These are phyloP conservation scores for Thalassophryne amazonica DNA, from an alignment of 2,797 vertebrate genomes.

Conservation along the genomic window DNA sequence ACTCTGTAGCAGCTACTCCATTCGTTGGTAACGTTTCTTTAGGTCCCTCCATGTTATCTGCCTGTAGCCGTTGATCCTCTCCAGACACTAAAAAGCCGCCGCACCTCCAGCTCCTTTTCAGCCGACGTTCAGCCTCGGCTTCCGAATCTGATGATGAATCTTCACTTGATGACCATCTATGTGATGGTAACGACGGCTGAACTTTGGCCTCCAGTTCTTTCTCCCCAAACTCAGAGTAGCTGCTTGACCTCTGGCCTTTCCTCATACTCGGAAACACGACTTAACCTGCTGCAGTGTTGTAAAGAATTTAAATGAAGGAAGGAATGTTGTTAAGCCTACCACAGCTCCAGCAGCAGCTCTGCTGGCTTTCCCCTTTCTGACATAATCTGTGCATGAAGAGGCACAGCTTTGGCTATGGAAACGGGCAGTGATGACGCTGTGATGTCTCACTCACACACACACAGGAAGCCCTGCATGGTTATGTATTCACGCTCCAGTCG, in stretches of 20 bases:
- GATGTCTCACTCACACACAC: slow-evolving; percentile 48
- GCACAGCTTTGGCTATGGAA: slow-evolving; percentile 53
- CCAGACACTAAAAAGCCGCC: slow-evolving; percentile 56
- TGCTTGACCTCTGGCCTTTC: slow-evolving; percentile 47
- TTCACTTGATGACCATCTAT: slow-evolving; percentile 28
- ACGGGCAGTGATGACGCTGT: slow-evolving; percentile 64
- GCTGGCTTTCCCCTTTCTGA: slow-evolving; percentile 57
- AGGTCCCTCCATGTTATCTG: slow-evolving; percentile 3
- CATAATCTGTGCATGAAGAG: slow-evolving; percentile 62
- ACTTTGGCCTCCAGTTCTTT: slow-evolving; percentile 15
- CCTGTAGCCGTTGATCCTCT: slow-evolving; percentile 32
- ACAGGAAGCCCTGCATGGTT: slow-evolving; percentile 26
- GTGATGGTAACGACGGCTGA: neutral
- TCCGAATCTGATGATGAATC: slow-evolving; percentile 12
- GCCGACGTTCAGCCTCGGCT: slow-evolving; percentile 26
- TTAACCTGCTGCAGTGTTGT: too few relatives aligned
- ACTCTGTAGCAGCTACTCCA: slow-evolving; percentile 17
- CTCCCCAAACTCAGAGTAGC: slow-evolving; percentile 47
- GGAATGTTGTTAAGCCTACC: slow-evolving; percentile 5
- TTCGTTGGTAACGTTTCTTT: slow-evolving; percentile 13
- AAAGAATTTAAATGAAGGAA: slow-evolving; percentile 7
- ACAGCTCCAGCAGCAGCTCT: slow-evolving; percentile 37
- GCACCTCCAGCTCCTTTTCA: slow-evolving; percentile 68
- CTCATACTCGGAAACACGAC: slow-evolving; percentile 31
- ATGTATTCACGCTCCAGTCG: slow-evolving; percentile 58